Evolutionary conservation across 1,140 invertebrate species (phyloP), one percentile per base, ranked within the genome.

Genomic region (Bombus ignitus): DNA sequence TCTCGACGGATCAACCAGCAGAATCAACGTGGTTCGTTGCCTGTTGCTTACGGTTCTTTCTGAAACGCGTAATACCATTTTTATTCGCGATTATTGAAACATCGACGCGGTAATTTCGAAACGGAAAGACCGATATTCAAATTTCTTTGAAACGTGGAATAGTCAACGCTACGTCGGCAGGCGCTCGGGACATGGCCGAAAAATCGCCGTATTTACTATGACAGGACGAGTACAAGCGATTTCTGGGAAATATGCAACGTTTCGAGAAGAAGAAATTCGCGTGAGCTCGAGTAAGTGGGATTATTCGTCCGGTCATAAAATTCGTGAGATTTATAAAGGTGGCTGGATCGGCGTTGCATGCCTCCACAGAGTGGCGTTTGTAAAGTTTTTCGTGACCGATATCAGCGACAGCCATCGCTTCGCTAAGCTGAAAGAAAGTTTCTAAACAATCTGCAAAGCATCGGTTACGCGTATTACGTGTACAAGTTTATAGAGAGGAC

Each of bases 371-470:
- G 4, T 42, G 2, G 35, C 25, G 37, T 62, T 77, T 42, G 25
- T 32, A 42, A 39, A 18, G 42, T 79, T 68, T 53, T 68, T 28
- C 44, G 18, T 68, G 32, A 37, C 12, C 32, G 47, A 70, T 47
- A 79, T 53, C 77, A 35, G 25, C 22, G 42, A 44, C 25, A 75
- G 73, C 37, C 4, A 37, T 75, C 77, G 44, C 32, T 68, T 47
- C 4, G 32, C 10, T 47, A 35, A 37, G 42, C 42, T 10, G 65
- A 79, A 79, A 79, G 77, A 66, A 79, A 79, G 42, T 79, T 68
- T 68, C 37, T 79, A 79, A 79, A 79, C 65, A 79, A 13, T 25
- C 22, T 47, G 32, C 25, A 66, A 66, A 66, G 59, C 59, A 57
- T 32, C 35, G 28, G 42, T 42, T 65, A 78, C 57, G 37, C 44